Conservation (phyloP, 1,140 invertebrate genomes). For the Latrodectus geometricus region DNA sequence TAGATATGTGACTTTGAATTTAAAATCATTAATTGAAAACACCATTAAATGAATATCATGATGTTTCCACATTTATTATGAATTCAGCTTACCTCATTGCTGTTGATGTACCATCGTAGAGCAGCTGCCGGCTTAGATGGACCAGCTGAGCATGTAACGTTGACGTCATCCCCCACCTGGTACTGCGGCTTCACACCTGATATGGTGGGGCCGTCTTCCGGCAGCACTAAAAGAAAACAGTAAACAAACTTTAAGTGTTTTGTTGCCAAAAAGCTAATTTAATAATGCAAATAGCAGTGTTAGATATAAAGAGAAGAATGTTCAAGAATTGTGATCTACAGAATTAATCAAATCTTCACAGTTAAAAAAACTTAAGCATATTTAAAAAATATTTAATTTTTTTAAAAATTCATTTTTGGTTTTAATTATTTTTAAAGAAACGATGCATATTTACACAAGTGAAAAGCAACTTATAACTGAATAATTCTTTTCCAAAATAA, state of each 20-base stretch:
- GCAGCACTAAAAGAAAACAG: conserved; percentile 60
- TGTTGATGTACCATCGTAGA: conserved; percentile 64
- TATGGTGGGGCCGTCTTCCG: conserved; percentile 63
- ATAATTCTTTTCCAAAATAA: too few relatives aligned
- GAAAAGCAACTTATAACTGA: too few relatives aligned
- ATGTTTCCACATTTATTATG: too few relatives aligned
- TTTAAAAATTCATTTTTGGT: not conserved
- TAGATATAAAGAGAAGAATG: not conserved
- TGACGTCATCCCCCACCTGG: conserved; percentile 61
- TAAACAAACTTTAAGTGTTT: conserved; percentile 1
- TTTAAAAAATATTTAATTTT: not conserved
- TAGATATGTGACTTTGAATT: not conserved
- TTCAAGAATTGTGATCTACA: not conserved
- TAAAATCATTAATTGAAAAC: not conserved
- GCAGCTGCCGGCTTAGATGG: conserved; percentile 63
- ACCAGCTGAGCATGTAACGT: conserved; percentile 63
- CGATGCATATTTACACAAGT: too few relatives aligned
- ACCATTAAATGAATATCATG: too few relatives aligned
- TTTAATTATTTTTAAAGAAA: too few relatives aligned
- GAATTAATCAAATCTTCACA: not conserved
- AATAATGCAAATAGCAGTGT: not conserved
- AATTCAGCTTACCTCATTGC: conserved; percentile 52
- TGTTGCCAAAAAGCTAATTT: not conserved
- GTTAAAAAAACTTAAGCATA: not conserved
- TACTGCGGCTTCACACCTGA: conserved; percentile 62